A percentile compares a stretch with the other conserved stretches of the same genome.
These are phyloP conservation scores for Heliconius himera DNA, from an alignment of 1,140 invertebrate species.

Conservation along the genomic window DNA sequence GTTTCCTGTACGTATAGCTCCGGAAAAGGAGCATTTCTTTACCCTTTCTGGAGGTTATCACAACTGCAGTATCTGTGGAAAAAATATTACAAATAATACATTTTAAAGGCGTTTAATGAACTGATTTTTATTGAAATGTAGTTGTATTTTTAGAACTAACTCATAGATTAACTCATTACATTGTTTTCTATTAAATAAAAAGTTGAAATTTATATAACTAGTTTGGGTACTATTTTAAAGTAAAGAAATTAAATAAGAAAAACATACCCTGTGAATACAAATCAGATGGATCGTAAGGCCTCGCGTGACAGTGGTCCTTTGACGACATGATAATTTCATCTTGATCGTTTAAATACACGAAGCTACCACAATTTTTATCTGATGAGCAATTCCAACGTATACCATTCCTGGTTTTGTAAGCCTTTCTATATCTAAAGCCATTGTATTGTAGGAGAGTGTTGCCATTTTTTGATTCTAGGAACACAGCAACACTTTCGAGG, in stretches of 20 bases:
- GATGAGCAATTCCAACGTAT: constrained; percentile 59
- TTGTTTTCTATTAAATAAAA: no score
- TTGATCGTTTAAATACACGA: constrained; percentile 54
- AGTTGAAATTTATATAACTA: no score
- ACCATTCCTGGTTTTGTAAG: constrained; percentile 52
- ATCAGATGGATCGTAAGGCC: not conserved
- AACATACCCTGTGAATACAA: not conserved
- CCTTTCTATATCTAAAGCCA: constrained; percentile 57
- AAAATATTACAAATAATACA: not conserved
- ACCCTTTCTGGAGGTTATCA: constrained; percentile 71
- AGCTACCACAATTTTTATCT: constrained; percentile 53
- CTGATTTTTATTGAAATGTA: not conserved
- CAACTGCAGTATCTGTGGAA: constrained; percentile 59
- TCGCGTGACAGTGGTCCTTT: constrained; percentile 49
- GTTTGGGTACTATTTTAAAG: no score
- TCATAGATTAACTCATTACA: no score
- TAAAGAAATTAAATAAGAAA: not conserved
- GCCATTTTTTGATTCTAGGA: constrained; percentile 56
- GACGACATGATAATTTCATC: constrained; percentile 59
- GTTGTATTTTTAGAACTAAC: not conserved
- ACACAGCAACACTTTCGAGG: constrained; percentile 45
- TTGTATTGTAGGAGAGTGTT: constrained; percentile 59
- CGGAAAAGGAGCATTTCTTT: constrained; percentile 69
- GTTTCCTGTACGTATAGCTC: constrained; percentile 67
- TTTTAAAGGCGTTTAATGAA: not conserved